Evolutionary conservation across 2,113 vertebrate species (phyloP).

Genomic region (Raphicerus campestris): DNA sequence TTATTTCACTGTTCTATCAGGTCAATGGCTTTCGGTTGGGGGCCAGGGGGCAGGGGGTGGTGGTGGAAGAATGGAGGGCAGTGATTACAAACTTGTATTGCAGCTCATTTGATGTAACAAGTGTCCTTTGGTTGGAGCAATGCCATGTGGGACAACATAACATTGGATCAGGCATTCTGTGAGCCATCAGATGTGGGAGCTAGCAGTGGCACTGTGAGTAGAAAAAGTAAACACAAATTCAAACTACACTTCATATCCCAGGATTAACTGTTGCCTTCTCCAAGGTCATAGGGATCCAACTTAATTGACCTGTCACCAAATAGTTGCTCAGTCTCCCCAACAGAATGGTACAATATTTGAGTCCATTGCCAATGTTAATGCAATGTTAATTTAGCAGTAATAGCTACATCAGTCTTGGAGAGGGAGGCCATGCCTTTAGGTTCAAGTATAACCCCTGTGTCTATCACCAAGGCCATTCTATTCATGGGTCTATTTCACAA

Average conservation of each 20-base stretch:
- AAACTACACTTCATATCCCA: not conserved
- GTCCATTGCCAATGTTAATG: not conserved
- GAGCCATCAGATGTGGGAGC: not conserved
- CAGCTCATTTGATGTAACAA: not conserved
- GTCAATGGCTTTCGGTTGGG: not conserved
- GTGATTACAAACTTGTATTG: not conserved
- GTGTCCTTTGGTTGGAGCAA: not conserved
- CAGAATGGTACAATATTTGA: not conserved
- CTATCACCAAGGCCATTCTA: not conserved
- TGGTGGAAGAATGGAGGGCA: not conserved
- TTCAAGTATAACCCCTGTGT: not conserved
- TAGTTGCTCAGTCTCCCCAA: not conserved
- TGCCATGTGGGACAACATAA: not conserved
- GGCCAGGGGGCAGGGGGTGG: accelerated
- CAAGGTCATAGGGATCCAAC: not conserved
- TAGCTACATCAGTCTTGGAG: not conserved
- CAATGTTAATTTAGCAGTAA: not conserved
- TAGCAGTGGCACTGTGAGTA: not conserved
- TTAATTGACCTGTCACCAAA: not conserved
- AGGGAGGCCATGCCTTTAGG: not conserved
- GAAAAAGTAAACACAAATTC: not conserved
- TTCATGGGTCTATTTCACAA: not conserved
- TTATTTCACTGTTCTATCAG: not conserved
- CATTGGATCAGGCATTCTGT: not conserved
- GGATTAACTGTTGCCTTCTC: not conserved